phyloP scores from a whole-genome alignment of 2,797 vertebrate species.

The Smutsia temminckii region DNA sequence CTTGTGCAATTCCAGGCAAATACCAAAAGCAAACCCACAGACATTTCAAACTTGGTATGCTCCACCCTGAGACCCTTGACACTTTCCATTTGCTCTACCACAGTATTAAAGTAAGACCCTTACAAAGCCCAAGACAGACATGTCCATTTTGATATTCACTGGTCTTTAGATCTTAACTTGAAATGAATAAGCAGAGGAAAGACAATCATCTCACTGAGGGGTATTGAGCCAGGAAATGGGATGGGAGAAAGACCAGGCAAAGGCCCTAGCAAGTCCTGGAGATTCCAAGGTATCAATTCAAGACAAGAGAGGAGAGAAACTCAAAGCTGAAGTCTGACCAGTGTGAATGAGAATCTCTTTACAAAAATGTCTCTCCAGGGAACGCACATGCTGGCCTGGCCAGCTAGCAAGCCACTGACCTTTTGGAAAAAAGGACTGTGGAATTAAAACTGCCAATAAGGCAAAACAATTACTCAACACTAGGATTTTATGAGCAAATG shows the following conservation, averaged over 20 bases:
- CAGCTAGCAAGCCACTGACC: conserved; percentile 41
- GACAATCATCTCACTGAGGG: conserved; percentile 73
- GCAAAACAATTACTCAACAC: conserved; percentile 54
- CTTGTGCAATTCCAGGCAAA: background rate
- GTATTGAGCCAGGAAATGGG: background rate
- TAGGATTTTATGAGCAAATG: conserved; percentile 54
- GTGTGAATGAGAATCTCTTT: background rate
- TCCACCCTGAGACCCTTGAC: background rate
- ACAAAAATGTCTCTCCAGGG: background rate
- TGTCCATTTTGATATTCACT: conserved; percentile 49
- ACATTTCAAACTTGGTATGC: background rate
- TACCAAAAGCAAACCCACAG: background rate
- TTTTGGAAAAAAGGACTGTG: background rate
- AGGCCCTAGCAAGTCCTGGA: rapidly evolving
- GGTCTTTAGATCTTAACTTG: conserved; percentile 79
- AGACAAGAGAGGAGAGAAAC: background rate
- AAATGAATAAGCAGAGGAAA: conserved; percentile 71
- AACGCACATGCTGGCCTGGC: background rate
- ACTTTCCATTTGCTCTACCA: conserved; percentile 62
- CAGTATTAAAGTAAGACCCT: conserved; percentile 67
- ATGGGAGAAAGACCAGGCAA: background rate
- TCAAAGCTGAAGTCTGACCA: background rate
- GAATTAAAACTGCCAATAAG: conserved; percentile 58
- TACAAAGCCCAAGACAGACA: conserved; percentile 49
- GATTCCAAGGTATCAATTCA: background rate